Evolutionary conservation across 2,113 vertebrate genomes (phyloP).

Genomic region (Ochotona curzoniae): DNA sequence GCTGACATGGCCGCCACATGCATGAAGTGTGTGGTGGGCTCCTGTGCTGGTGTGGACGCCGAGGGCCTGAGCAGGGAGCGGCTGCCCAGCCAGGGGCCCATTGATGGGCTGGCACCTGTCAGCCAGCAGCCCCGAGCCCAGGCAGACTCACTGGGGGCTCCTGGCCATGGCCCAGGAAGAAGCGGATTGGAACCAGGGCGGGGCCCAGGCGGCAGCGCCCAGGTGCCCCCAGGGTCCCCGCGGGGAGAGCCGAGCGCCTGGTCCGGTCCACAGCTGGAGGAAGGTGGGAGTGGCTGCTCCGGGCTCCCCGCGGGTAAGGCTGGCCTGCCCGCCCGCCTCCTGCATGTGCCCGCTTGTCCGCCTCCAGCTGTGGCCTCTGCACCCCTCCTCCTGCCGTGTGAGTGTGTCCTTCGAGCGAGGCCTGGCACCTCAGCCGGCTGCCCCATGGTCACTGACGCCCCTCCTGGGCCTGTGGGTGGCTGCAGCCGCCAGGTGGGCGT

Average conservation of each 20-base stretch:
- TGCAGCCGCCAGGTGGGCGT: not conserved
- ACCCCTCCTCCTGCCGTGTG: rapidly evolving
- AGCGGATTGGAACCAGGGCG: constrained; percentile 79
- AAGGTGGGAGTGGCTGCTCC: constrained; percentile 96
- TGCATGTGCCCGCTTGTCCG: rapidly evolving
- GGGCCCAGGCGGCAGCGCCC: constrained; percentile 83
- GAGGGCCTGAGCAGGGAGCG: constrained; percentile 86
- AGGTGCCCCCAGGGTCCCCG: constrained; percentile 91
- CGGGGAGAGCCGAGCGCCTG: constrained; percentile 98
- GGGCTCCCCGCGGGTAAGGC: constrained; percentile 97
- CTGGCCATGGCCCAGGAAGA: constrained; percentile 46
- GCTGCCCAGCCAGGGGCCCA: constrained; percentile 61
- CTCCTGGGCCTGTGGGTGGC: not conserved
- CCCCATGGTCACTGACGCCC: rapidly evolving
- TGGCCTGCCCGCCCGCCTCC: not conserved
- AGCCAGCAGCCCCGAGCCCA: constrained; percentile 62
- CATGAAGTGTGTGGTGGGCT: constrained; percentile 93
- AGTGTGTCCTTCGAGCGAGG: not conserved
- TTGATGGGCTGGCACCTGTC: constrained; percentile 42
- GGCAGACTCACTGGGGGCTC: constrained; percentile 65
- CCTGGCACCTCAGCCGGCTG: not conserved
- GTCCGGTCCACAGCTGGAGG: constrained; percentile 97
- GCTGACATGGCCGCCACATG: constrained; percentile 94
- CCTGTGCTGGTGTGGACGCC: constrained; percentile 90
- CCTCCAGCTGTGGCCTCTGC: rapidly evolving